These are phyloP conservation scores for Denticeps clupeoides DNA, from an alignment of 2,797 vertebrate species.

Conservation along the genomic window DNA sequence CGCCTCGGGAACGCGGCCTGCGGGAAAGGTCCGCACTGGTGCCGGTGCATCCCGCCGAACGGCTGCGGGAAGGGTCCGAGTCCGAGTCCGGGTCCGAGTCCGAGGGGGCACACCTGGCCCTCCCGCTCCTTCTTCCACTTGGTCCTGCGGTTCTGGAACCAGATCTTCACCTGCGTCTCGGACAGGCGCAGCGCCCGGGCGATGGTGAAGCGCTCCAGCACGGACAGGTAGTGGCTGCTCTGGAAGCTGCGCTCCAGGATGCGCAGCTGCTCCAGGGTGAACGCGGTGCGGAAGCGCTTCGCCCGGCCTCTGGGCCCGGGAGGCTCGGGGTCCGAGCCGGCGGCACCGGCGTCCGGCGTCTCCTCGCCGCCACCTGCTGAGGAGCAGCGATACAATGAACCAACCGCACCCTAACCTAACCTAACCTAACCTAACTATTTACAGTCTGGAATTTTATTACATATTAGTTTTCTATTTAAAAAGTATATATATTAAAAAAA, in stretches of 20 bases:
- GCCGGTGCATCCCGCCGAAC: too few species aligned
- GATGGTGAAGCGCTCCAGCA: slow-evolving; percentile 54
- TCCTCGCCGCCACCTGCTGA: background rate
- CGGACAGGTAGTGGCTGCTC: slow-evolving; percentile 58
- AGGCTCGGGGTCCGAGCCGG: background rate
- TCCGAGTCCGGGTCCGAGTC: too few species aligned
- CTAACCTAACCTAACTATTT: too few species aligned
- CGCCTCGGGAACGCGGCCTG: too few species aligned
- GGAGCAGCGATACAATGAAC: too few species aligned
- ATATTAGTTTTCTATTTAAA: too few species aligned
- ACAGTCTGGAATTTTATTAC: too few species aligned
- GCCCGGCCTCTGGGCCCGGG: slow-evolving; percentile 19
- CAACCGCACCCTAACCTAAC: too few species aligned
- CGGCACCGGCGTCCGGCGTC: background rate
- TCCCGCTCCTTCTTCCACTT: slow-evolving; percentile 65
- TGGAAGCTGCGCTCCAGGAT: slow-evolving; percentile 58
- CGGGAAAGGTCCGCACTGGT: too few species aligned
- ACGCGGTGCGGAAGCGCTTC: slow-evolving; percentile 56
- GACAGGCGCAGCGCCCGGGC: slow-evolving; percentile 49
- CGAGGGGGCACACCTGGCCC: too few species aligned
- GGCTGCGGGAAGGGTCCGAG: too few species aligned
- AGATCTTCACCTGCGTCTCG: slow-evolving; percentile 69
- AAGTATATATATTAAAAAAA: too few species aligned
- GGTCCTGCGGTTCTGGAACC: slow-evolving; percentile 68
- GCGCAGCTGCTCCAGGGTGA: slow-evolving; percentile 56